Base-by-base conservation (phyloP, 2,113 vertebrate species). In the Archilochus colubris region DNA sequence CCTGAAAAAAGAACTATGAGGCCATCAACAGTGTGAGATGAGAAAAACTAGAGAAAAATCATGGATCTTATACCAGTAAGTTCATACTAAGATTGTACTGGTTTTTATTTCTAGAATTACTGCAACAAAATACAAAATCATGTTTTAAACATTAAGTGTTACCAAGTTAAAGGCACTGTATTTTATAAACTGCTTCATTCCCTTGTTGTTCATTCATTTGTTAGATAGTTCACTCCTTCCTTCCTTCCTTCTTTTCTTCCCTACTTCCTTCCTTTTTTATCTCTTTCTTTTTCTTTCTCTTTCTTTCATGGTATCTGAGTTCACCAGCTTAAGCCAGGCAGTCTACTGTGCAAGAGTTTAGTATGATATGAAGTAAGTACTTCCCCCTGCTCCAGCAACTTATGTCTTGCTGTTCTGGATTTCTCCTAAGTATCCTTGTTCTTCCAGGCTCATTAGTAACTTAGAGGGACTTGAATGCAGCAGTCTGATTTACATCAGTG, bases 341-440 rank as follows among this genome's bases (percentile, higher is more conserved):
- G 59, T 78, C 59, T 84, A 14, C 86, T 61, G 77, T 25, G 68
- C 69, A 88, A 90, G 77, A 92, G 80, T 90, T 94, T 91, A 91
- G 86, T 93, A 63, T 64, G 69, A 86, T 38, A 81, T 72, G 66
- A 92, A 96, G 86, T 88, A 75, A 88, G 86, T 82, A 89, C 91
- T 95, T 95, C 86, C 78, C 86, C 75, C 74, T 89, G 81, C 92
- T 91, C 94, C 86, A 76, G 24, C 91, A 93, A 95, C 86, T 94
- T 92, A 66, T 0, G 58, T 96, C 91, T 96, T 86, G 94, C 94
- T 95, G 92, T 95, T 96, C 92, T 96, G 90, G 90, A 96, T 95
- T 96, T 96, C 95, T 96, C 92, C 95, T 93, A 96, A 95, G 92
- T 80, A 91, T 95, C 82, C 95, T 96, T 95, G 86, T 90, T 94